Evolutionary conservation across 2,888 invertebrate genomes (phyloP).

Genomic region (Steromphala cineraria): DNA sequence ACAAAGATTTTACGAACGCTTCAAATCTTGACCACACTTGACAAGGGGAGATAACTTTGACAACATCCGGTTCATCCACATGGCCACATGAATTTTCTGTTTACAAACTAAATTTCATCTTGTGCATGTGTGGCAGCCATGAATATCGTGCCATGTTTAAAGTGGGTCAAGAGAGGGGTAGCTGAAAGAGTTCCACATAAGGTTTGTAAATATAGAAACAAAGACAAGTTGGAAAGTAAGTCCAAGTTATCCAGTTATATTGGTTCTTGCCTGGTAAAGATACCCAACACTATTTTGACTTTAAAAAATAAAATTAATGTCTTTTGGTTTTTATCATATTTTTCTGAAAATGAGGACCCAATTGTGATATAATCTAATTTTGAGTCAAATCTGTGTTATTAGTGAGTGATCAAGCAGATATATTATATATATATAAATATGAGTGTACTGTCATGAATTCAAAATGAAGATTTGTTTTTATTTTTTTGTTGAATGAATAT

Average conservation of each 20-base stretch:
- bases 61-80: slow-evolving; percentile 4
- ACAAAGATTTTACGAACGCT: no score
- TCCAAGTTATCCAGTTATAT: no score
- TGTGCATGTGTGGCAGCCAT: slow-evolving; percentile 32
- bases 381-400: no score
- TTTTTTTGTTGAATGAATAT: background rate
- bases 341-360: no score
- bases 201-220: slow-evolving; percentile 36
- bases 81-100: background rate
- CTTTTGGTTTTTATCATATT: no score
- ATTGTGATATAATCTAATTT: no score
- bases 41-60: background rate
- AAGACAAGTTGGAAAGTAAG: background rate
- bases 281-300: no score
- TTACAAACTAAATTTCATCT: background rate
- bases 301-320: no score
- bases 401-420: no score
- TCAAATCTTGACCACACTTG: no score
- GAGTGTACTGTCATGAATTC: background rate
- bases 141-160: slow-evolving; percentile 72
- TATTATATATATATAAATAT: no score
- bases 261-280: no score
- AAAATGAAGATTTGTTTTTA: background rate
- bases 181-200: slow-evolving; percentile 71
- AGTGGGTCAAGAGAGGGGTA: slow-evolving; percentile 73